phyloP scores from a whole-genome alignment of 2,888 invertebrate species.

The Urechis unicinctus region DNA sequence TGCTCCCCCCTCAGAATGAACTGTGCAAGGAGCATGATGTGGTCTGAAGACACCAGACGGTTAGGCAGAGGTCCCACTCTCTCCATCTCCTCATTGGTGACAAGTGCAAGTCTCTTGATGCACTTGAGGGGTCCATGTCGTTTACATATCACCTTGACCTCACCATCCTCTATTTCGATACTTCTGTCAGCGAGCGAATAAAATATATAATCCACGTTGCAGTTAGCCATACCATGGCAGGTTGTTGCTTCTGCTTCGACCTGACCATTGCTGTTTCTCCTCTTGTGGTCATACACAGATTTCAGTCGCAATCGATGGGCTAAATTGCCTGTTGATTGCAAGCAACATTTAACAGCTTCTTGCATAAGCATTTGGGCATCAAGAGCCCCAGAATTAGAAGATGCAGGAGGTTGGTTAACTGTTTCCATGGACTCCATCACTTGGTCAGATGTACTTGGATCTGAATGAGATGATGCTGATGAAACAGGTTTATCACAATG shows the following conservation, averaged over 20 bases:
- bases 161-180: conserved; percentile 6
- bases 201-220: conserved; percentile 81
- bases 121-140: neutral
- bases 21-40: conserved; percentile 36
- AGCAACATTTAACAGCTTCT: too few species aligned
- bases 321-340: conserved; percentile 55
- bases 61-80: conserved; percentile 67
- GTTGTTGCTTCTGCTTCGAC: conserved; percentile 64
- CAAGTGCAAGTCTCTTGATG: conserved; percentile 53
- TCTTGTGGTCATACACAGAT: conserved; percentile 63
- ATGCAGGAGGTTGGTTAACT: neutral
- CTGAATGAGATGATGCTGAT: too few species aligned
- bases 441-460: too few species aligned
- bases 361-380: too few species aligned
- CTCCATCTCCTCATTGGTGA: conserved; percentile 60
- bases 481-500: too few species aligned
- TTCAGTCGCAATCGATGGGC: conserved; percentile 63
- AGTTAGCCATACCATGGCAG: conserved; percentile 67
- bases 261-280: conserved; percentile 19
- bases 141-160: conserved; percentile 2
- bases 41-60: conserved; percentile 36
- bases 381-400: neutral
- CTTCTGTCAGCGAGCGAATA: conserved; percentile 51
- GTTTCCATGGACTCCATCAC: neutral
- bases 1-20: conserved; percentile 22